These are phyloP conservation scores for Crambe crambe DNA, from an alignment of 37 sponge, comb jelly and placozoan species.

Conservation along the genomic window DNA sequence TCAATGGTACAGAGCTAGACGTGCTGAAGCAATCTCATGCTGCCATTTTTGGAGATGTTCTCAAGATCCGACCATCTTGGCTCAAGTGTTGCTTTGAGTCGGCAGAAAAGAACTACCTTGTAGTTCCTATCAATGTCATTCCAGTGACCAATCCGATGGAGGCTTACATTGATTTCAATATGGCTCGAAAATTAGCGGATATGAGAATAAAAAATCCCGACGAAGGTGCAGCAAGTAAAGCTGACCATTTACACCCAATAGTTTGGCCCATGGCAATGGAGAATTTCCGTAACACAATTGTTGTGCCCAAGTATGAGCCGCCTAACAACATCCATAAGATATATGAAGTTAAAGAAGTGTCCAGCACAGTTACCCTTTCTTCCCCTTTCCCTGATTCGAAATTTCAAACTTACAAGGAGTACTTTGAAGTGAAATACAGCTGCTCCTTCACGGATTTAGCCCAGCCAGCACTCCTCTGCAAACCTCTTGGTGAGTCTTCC, in stretches of 20 bases:
- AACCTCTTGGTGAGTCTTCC: conserved; percentile 6
- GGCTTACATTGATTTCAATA: conserved; percentile 30
- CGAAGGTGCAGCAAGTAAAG: background rate
- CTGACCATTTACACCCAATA: background rate
- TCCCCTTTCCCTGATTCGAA: conserved; percentile 4
- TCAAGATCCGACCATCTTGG: conserved; percentile 17
- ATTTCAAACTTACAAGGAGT: conserved; percentile 38
- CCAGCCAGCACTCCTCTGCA: conserved; percentile 65
- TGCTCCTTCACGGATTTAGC: conserved; percentile 10
- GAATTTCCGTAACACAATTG: conserved; percentile 14
- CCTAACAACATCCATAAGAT: background rate
- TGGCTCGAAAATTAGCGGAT: background rate
- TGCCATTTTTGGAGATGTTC: conserved; percentile 43
- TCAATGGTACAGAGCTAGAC: conserved; percentile 33
- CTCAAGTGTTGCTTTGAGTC: conserved; percentile 15
- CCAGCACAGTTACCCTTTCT: conserved; percentile 20
- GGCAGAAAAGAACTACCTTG: conserved; percentile 41
- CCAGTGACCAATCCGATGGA: background rate
- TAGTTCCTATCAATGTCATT: conserved; percentile 48
- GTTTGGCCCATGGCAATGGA: conserved; percentile 37
- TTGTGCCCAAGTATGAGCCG: background rate
- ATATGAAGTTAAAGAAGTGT: conserved; percentile 36
- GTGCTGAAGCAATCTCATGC: conserved; percentile 23
- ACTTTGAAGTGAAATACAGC: conserved; percentile 55
- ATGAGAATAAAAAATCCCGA: background rate